phyloP scores from a whole-genome alignment of 2,113 vertebrate species.

The Apteryx mantelli region DNA sequence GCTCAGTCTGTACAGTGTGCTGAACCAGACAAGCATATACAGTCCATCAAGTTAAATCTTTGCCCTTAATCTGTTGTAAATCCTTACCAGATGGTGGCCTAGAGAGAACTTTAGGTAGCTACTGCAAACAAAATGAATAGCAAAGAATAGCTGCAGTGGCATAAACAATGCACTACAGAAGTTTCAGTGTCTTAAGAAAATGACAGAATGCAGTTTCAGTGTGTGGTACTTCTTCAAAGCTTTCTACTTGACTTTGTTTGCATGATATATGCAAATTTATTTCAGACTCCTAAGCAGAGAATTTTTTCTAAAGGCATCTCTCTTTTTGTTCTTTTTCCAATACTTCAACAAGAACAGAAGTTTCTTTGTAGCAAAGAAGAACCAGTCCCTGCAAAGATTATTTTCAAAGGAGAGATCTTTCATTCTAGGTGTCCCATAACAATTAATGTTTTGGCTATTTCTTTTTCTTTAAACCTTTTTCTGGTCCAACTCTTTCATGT shows the following conservation, averaged over 20 bases:
- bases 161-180: background rate
- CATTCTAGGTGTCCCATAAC: background rate
- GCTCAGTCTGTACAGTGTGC: background rate
- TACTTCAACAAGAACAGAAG: constrained; percentile 24
- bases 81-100: constrained; percentile 66
- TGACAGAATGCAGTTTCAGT: background rate
- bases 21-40: background rate
- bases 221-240: constrained; percentile 22
- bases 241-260: background rate
- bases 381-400: background rate
- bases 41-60: constrained; percentile 3
- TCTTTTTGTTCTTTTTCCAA: constrained; percentile 15
- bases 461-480: background rate
- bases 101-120: constrained; percentile 28
- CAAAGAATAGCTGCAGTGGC: background rate
- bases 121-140: background rate
- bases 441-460: background rate
- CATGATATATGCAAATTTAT: constrained; percentile 1
- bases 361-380: constrained; percentile 35
- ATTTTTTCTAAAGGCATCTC: constrained; percentile 35
- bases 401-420: constrained; percentile 48
- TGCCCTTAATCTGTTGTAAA: constrained; percentile 54
- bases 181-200: constrained; percentile 8
- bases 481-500: background rate
- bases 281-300: constrained; percentile 1